Conservation (phyloP, 2,113 vertebrate genomes). For the Dicentrarchus labrax region DNA sequence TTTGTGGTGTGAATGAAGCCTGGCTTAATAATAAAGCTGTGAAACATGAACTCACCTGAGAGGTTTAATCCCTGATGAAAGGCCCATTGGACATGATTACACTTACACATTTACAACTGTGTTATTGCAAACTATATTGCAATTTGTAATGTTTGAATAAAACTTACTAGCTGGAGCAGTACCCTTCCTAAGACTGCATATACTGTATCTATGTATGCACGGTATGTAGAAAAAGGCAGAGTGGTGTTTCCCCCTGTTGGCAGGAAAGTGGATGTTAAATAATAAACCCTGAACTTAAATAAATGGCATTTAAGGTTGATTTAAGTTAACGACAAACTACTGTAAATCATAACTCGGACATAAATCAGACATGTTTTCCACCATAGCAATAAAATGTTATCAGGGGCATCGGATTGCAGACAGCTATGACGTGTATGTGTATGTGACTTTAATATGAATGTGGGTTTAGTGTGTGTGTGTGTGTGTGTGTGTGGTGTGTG, state of each 20-base stretch:
- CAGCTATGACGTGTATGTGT: slow-evolving; percentile 45
- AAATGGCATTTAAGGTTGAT: slow-evolving; percentile 3
- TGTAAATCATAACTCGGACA: slow-evolving; percentile 27
- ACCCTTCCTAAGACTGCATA: not conserved
- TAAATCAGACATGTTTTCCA: slow-evolving; percentile 50
- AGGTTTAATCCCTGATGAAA: too few species aligned
- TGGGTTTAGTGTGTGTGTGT: slow-evolving; percentile 26
- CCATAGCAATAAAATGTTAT: slow-evolving; percentile 42
- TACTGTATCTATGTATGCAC: not conserved
- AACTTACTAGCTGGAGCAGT: not conserved
- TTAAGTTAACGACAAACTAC: slow-evolving; percentile 27
- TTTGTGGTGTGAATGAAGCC: not conserved
- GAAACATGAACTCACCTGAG: too few species aligned
- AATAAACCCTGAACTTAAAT: slow-evolving; percentile 1
- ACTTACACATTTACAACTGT: too few species aligned
- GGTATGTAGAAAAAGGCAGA: not conserved
- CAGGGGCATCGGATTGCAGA: slow-evolving; percentile 45
- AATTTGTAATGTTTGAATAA: not conserved
- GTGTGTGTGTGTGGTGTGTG: slow-evolving; percentile 27
- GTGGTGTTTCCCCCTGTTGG: slow-evolving; percentile 73
- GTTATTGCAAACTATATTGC: too few species aligned
- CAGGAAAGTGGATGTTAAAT: slow-evolving; percentile 48
- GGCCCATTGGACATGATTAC: too few species aligned
- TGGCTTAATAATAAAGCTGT: not conserved
- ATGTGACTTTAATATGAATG: slow-evolving; percentile 18